Evolutionary conservation across 2,888 invertebrate genomes (phyloP), one percentile per base, ranked within the genome.

Genomic region (Eulithis testata): DNA sequence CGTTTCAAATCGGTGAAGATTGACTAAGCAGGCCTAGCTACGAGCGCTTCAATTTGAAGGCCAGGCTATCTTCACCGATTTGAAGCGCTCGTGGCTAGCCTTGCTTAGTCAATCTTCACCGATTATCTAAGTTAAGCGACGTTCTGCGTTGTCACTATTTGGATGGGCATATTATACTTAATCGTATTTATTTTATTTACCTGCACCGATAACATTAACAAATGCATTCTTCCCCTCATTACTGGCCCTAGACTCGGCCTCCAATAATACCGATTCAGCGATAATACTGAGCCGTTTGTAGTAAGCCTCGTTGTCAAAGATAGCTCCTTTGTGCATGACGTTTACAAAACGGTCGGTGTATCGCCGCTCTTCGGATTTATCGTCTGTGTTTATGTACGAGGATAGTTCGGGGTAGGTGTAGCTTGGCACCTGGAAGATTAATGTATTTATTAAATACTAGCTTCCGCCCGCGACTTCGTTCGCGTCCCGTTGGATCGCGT

Each of bases 231-330:
- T 94, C 31, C 85, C 90, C 3, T 81, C 87, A 0, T 85, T 85
- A 11, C 81, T 82, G 0, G 94, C 95, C n/a, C 95, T 87, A 0
- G 88, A 83, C 66, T 95, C 94, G 0, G 95, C 95, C 65, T 96
- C 96, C 12, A 95, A 74, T 1, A 96, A 79, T 37, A 95, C 86
- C 9, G 94, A 94, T 71, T 96, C 96, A 4, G 95, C 94, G 0
- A 94, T 83, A 8, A 95, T 87, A 36, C 92, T 85, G 51, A 94
- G 81, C 45, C 95, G 86, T 70, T 93, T 94, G 73, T 90, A 91
- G 73, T 92, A 94, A 37, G 88, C 88, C 44, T 89, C 89, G 62
- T 90, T 89, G 70, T 89, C 90, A 49, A 89, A 89, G 60, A 89
- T 81, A 2, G 69, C 76, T 0, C 80, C 76, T 1, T 70, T 73